These are phyloP conservation scores for Dendrophyllia cribrosa DNA, from an alignment of 64 coral and sea anemone genomes.

Conservation along the genomic window DNA sequence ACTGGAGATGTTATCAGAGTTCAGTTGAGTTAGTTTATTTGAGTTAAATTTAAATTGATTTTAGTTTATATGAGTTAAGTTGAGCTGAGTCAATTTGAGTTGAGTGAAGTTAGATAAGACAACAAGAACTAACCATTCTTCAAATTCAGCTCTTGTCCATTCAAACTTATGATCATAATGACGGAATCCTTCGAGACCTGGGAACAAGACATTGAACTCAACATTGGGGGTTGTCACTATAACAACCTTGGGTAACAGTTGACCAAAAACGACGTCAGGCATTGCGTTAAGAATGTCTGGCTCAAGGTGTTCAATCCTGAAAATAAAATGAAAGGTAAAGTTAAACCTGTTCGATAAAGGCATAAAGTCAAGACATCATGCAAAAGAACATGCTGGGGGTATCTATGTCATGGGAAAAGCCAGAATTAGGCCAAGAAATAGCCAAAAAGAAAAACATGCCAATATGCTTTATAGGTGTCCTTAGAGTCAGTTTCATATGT, in stretches of 20 bases:
- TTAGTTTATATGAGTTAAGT: too few species aligned
- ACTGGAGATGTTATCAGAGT: too few species aligned
- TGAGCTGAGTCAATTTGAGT: too few species aligned
- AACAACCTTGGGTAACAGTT: slow-evolving; percentile 91
- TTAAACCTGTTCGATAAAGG: neutral
- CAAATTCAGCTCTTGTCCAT: slow-evolving; percentile 94
- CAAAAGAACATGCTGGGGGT: too few species aligned
- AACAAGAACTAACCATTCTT: slow-evolving; percentile 84
- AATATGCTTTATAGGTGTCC: too few species aligned
- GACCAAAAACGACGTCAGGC: slow-evolving; percentile 85
- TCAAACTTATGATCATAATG: slow-evolving; percentile 99
- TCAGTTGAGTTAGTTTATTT: too few species aligned
- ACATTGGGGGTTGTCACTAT: slow-evolving; percentile 98
- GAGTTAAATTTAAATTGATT: too few species aligned
- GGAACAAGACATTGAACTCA: slow-evolving; percentile 98
- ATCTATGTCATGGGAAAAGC: too few species aligned
- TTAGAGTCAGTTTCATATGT: too few species aligned
- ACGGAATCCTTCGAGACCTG: slow-evolving; percentile 81
- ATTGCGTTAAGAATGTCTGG: slow-evolving; percentile 72
- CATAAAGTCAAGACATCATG: neutral
- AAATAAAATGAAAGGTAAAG: too few species aligned
- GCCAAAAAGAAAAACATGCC: too few species aligned
- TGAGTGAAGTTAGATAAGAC: neutral
- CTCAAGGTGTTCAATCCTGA: slow-evolving; percentile 90
- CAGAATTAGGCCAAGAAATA: too few species aligned